Percentiles rank a stretch among this genome's conserved stretches.
These are phyloP conservation scores for Isurus oxyrinchus DNA, from an alignment of 2,113 vertebrate genomes.

Conservation along the genomic window DNA sequence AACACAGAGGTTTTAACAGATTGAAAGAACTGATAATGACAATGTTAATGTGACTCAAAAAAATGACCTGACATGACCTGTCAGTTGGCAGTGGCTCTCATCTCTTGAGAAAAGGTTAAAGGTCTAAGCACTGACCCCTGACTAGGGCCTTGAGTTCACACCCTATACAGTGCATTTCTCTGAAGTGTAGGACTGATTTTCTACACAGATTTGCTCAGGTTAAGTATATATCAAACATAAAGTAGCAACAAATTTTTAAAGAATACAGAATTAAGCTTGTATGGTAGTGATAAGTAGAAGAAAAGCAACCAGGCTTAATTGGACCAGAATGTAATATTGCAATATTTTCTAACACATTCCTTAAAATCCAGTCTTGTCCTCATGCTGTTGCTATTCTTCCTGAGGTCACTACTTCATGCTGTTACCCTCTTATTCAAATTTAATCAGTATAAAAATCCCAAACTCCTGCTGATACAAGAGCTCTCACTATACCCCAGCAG, in stretches of 20 bases:
- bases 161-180: neutral
- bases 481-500: neutral
- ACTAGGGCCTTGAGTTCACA: neutral
- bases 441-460: slow-evolving; percentile 29
- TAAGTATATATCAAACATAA: neutral
- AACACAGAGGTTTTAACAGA: slow-evolving; percentile 12
- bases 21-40: slow-evolving; percentile 11
- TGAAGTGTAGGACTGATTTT: neutral
- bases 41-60: slow-evolving; percentile 19
- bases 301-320: neutral
- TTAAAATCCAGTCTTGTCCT: slow-evolving; percentile 19
- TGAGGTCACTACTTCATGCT: slow-evolving; percentile 4
- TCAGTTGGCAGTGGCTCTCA: slow-evolving; percentile 17
- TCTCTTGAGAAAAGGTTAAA: slow-evolving; percentile 14
- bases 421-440: slow-evolving; percentile 29
- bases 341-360: neutral
- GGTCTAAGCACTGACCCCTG: slow-evolving; percentile 16
- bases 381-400: slow-evolving; percentile 26
- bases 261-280: neutral
- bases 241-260: neutral
- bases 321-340: no score
- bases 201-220: neutral
- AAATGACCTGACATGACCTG: slow-evolving; percentile 21
- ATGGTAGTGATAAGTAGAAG: neutral
- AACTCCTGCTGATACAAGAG: neutral